phyloP scores from a whole-genome alignment of 2,113 vertebrate species.

The Caranx melampygus region DNA sequence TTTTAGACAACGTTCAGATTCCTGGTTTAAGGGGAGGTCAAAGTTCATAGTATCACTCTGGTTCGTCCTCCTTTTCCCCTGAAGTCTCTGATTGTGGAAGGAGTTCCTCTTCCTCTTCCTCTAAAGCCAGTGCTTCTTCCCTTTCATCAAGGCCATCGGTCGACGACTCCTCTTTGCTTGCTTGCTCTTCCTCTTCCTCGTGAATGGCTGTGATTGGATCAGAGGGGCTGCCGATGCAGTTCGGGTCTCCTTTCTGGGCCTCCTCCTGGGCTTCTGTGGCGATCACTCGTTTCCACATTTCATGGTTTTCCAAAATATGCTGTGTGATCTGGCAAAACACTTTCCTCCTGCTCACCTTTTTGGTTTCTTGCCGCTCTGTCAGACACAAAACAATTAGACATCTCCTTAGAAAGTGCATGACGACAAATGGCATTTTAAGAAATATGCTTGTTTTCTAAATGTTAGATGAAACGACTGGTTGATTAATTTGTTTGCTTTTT shows the following conservation, averaged over 20 bases:
- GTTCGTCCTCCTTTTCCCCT: constrained; percentile 72
- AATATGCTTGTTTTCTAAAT: not conserved
- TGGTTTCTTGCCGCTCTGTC: constrained; percentile 85
- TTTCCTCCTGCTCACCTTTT: constrained; percentile 85
- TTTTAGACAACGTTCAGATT: constrained; percentile 69
- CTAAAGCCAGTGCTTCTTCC: constrained; percentile 74
- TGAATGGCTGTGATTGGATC: constrained; percentile 92
- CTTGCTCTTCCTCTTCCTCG: constrained; percentile 91
- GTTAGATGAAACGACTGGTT: not conserved
- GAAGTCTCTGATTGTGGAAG: constrained; percentile 70
- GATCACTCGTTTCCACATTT: constrained; percentile 96
- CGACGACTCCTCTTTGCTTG: constrained; percentile 79
- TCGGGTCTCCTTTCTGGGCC: constrained; percentile 78
- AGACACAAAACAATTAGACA: constrained; percentile 61
- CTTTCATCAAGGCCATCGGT: constrained; percentile 82
- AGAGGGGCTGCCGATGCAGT: constrained; percentile 75
- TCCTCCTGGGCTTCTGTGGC: constrained; percentile 82
- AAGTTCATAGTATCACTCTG: constrained; percentile 68
- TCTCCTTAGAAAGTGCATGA: not conserved
- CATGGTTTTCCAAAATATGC: constrained; percentile 94
- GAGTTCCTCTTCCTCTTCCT: constrained; percentile 73
- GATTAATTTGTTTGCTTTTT: no score
- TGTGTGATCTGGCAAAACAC: constrained; percentile 95
- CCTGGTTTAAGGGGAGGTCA: constrained; percentile 68
- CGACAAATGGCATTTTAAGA: not conserved